A percentile compares a stretch with the other conserved stretches of the same genome.
These are phyloP conservation scores for Polietes domitor DNA, from an alignment of 2,888 invertebrate species.

Conservation along the genomic window DNA sequence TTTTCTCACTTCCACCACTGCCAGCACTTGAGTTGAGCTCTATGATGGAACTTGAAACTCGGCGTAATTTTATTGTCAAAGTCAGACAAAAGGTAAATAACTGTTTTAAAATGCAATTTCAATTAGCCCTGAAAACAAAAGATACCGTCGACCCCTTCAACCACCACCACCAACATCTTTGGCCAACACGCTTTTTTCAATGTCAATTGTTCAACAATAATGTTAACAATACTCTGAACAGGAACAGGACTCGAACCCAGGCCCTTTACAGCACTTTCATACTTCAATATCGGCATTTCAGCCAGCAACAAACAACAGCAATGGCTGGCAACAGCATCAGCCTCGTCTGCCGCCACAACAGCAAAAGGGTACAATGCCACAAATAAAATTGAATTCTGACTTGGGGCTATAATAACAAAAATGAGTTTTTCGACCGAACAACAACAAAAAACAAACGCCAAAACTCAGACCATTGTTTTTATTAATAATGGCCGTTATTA, in stretches of 20 bases:
- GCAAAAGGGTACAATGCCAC: constrained; percentile 49
- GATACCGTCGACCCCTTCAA: background rate
- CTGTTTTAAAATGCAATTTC: constrained; percentile 71
- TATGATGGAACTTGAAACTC: constrained; percentile 19
- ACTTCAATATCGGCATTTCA: constrained; percentile 12
- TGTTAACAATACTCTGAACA: constrained; percentile 46
- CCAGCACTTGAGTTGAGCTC: background rate
- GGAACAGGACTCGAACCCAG: background rate
- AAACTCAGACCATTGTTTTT: constrained; percentile 41
- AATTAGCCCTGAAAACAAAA: constrained; percentile 68
- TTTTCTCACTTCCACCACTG: constrained; percentile 61
- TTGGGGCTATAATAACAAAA: constrained; percentile 59
- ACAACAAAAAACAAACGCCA: background rate
- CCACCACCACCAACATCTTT: background rate
- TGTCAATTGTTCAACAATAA: constrained; percentile 66
- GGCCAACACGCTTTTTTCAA: constrained; percentile 47
- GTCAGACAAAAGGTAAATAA: constrained; percentile 68
- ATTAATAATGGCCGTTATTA: constrained; percentile 47
- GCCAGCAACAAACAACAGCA: background rate
- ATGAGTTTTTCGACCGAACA: constrained; percentile 46
- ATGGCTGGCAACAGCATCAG: background rate
- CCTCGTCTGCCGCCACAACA: background rate
- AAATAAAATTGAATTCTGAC: constrained; percentile 53
- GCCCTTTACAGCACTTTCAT: constrained; percentile 35
- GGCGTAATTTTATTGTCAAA: constrained; percentile 61